Evolutionary conservation across 2,113 vertebrate species (phyloP).

Genomic region (Centropus bengalensis): DNA sequence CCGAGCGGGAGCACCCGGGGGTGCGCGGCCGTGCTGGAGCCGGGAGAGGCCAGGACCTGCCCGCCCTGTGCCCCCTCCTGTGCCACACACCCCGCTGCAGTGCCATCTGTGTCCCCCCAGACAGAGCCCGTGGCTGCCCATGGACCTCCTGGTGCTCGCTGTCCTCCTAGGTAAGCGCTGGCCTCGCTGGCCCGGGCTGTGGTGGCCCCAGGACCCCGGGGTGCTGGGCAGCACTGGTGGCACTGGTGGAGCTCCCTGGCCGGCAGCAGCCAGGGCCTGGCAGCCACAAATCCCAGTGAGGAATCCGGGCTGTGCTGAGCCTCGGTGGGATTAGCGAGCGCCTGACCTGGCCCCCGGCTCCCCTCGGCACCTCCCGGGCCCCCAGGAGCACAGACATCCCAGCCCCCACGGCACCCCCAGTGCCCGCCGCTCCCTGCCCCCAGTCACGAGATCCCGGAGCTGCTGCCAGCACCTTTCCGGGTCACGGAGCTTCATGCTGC

Average conservation of each 20-base stretch:
- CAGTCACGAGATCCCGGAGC: not conserved
- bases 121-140: not conserved
- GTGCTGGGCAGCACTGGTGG: not conserved
- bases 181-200: fast-evolving
- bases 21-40: fast-evolving
- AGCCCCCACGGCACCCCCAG: not conserved
- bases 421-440: not conserved
- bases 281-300: not conserved
- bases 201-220: not conserved
- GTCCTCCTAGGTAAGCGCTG: slow-evolving; percentile 48
- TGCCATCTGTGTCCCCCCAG: not conserved
- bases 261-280: not conserved
- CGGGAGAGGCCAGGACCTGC: not conserved
- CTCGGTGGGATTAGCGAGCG: not conserved
- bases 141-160: not conserved
- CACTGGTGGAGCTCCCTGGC: not conserved
- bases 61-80: fast-evolving
- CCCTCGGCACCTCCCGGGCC: fast-evolving
- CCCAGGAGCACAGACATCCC: not conserved
- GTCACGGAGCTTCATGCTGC: slow-evolving; percentile 35
- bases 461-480: slow-evolving; percentile 49
- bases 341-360: not conserved
- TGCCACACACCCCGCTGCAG: fast-evolving
- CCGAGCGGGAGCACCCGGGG: not conserved
- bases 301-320: not conserved